Conservation (phyloP, 2,888 invertebrate genomes). For the Balanococcus diminutus region DNA sequence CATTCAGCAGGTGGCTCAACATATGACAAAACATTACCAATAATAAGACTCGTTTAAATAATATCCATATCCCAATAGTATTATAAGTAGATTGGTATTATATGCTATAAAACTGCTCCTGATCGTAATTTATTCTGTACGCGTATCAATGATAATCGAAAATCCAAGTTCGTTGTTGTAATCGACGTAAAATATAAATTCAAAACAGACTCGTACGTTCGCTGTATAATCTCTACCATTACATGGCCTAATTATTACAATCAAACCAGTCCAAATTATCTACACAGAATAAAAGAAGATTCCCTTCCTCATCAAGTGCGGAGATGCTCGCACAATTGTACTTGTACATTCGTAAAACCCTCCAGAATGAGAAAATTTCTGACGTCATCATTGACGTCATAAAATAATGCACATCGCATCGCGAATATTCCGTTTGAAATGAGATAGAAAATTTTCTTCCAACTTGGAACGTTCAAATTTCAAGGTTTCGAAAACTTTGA, state of each 20-base stretch:
- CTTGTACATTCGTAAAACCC: too few relatives aligned
- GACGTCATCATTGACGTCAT: constrained; percentile 21
- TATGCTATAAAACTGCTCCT: neutral
- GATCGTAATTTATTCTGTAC: neutral
- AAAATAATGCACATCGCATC: neutral
- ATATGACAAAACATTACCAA: neutral
- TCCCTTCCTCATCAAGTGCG: neutral
- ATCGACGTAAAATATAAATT: constrained; percentile 27
- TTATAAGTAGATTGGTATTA: neutral
- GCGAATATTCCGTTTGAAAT: neutral
- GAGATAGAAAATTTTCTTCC: neutral
- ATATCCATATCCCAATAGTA: neutral
- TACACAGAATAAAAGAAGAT: neutral
- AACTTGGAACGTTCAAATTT: neutral
- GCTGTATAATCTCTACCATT: neutral
- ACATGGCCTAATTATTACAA: neutral
- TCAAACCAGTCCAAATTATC: neutral
- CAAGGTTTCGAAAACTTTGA: neutral
- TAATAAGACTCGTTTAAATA: neutral
- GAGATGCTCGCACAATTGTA: too few relatives aligned
- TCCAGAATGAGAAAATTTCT: neutral
- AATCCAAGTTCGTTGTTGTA: neutral
- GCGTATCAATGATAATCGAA: constrained; percentile 28
- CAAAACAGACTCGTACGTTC: neutral
- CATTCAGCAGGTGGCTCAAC: neutral